Conservation (phyloP, 2,888 invertebrate species). For the Chloroclysta siterata region DNA sequence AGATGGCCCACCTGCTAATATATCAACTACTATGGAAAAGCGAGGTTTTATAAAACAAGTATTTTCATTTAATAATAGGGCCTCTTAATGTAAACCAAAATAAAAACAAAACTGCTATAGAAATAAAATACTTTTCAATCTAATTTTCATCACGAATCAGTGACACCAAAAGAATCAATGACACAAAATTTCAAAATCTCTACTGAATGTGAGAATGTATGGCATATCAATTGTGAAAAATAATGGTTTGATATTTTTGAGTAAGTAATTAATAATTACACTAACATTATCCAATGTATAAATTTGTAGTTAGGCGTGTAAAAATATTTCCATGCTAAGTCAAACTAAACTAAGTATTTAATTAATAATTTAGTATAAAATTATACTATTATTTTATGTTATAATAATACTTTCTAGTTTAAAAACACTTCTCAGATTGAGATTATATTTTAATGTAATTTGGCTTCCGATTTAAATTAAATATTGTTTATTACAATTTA, state of each 20-base stretch:
- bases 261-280: background rate
- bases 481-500: background rate
- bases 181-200: background rate
- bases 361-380: background rate
- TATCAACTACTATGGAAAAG: no score
- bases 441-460: background rate
- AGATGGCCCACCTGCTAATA: no score
- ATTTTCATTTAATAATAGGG: no score
- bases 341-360: slow-evolving; percentile 25
- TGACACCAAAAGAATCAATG: no score
- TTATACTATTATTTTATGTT: no score
- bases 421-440: slow-evolving; percentile 21
- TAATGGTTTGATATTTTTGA: slow-evolving; percentile 1
- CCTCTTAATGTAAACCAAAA: no score
- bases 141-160: no score
- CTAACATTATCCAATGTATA: slow-evolving; percentile 5
- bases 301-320: slow-evolving; percentile 27
- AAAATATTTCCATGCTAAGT: slow-evolving; percentile 25
- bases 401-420: background rate
- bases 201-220: background rate
- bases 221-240: slow-evolving; percentile 14
- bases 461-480: slow-evolving; percentile 6
- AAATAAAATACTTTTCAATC: no score
- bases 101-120: no score
- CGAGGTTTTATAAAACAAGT: no score